Percentiles rank a stretch among this genome's conserved stretches.
Conservation (phyloP, 1,140 invertebrate species). For the Calosoma granatense region DNA sequence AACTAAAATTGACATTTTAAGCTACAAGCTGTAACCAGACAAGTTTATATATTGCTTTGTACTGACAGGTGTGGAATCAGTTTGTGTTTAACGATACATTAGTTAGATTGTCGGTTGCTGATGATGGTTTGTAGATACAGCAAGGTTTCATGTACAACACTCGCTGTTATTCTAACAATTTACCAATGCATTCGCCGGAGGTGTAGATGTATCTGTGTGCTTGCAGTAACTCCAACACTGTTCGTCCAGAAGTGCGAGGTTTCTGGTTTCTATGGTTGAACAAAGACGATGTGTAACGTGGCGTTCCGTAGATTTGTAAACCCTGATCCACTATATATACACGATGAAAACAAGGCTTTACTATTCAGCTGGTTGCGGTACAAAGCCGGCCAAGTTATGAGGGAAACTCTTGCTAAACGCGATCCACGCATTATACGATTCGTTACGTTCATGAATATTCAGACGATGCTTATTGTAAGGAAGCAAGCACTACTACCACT, state of each 20-base stretch:
- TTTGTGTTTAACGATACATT: too few relatives aligned
- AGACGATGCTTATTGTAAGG: conserved; percentile 1
- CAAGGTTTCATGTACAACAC: too few relatives aligned
- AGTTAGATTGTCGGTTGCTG: too few relatives aligned
- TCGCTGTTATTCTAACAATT: background rate
- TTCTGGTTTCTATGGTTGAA: background rate
- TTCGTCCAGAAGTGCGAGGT: background rate
- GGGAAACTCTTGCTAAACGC: conserved; percentile 7
- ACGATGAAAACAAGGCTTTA: conserved; percentile 5
- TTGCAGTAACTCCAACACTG: background rate
- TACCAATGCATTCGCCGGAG: background rate
- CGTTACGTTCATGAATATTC: conserved; percentile 10
- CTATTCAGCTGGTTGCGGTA: background rate
- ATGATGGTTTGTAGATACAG: too few relatives aligned
- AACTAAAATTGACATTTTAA: too few relatives aligned
- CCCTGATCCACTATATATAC: conserved; percentile 1
- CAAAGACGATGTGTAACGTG: background rate
- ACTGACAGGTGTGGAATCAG: too few relatives aligned
- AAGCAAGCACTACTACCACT: too few relatives aligned
- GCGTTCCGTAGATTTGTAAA: background rate
- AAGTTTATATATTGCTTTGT: too few relatives aligned
- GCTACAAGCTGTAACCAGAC: too few relatives aligned
- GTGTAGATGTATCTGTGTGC: background rate
- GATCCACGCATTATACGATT: conserved; percentile 11
- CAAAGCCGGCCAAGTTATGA: background rate